phyloP scores from a whole-genome alignment of 1,140 invertebrate species.

The Ridgeia piscesae region DNA sequence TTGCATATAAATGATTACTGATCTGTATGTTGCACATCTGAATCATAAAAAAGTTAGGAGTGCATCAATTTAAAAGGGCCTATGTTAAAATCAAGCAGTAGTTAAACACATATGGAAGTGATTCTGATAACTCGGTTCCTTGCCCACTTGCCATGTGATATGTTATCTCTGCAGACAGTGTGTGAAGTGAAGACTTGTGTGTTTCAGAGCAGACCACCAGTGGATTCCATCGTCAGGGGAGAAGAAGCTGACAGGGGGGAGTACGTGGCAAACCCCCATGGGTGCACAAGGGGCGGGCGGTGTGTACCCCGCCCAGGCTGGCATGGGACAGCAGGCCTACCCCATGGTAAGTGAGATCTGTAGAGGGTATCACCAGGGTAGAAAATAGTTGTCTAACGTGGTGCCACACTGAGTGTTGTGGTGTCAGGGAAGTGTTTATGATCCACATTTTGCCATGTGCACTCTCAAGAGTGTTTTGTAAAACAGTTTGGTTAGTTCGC shows the following conservation, averaged over 20 bases:
- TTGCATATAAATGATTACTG: background rate
- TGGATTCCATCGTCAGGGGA: constrained; percentile 53
- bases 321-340: background rate
- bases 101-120: too few species aligned
- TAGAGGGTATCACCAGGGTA: background rate
- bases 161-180: too few species aligned
- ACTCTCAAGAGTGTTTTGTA: background rate
- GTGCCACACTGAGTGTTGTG: background rate
- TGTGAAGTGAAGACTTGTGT: background rate
- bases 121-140: too few species aligned
- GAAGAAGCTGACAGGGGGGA: constrained; percentile 48
- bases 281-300: too few species aligned
- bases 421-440: background rate
- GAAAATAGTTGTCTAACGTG: background rate
- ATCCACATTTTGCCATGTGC: background rate
- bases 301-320: background rate
- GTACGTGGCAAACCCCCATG: constrained; percentile 40
- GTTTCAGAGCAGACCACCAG: constrained; percentile 47
- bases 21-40: background rate
- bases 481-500: background rate
- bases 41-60: background rate
- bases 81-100: too few species aligned
- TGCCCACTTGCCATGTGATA: too few species aligned
- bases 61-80: background rate
- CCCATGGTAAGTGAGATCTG: background rate